Base-by-base conservation (phyloP, 2,797 vertebrate genomes). In the Morelia viridis region DNA sequence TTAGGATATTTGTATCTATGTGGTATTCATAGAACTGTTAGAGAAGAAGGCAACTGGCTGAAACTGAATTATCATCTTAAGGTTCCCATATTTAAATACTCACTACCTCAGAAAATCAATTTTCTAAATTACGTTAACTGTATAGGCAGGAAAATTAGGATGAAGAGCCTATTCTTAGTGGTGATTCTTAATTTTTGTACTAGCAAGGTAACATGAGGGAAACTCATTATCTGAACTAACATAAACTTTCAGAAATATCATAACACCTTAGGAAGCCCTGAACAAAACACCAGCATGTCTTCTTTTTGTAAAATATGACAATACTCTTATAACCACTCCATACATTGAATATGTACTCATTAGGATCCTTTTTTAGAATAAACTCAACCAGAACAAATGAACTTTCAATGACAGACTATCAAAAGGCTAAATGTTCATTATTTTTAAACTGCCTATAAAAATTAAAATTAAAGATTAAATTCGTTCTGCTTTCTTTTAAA, bases 51-150 rank as follows among this genome's bases (percentile, higher is more conserved):
- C 91, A 94, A 92, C 19, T 62, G 87, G 65, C 58, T 89, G 90
- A 90, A 93, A 88, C 91, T 84, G 91, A 93, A 94, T 94, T 93
- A 95, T 89, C 83, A 93, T 90, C 61, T 57, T 89, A 92, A 91
- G 65, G 89, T 93, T 94, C 93, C 89, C 91, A 92, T 93, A 92
- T 92, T 94, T 93, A 94, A 90, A 94, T 94, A 93, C 85, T 93
- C 90, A 87, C 56, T 88, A 76, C 85, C 90, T 86, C 86, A 92
- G 61, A 94, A 93, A 94, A 94, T 89, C 90, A 86, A 90, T 92
- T 89, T 95, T 91, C 89, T 89, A 61, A 94, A 94, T 92, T 65
- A 90, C 62, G 7, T 93, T 85, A 85, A 56, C 62, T 41, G 13
- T 68, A 62, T 10, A 5, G 58, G 56, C 41, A 85, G 8, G 35